Base-by-base conservation (phyloP, 2,888 invertebrate species). In the Trissolcus brochymenae region DNA sequence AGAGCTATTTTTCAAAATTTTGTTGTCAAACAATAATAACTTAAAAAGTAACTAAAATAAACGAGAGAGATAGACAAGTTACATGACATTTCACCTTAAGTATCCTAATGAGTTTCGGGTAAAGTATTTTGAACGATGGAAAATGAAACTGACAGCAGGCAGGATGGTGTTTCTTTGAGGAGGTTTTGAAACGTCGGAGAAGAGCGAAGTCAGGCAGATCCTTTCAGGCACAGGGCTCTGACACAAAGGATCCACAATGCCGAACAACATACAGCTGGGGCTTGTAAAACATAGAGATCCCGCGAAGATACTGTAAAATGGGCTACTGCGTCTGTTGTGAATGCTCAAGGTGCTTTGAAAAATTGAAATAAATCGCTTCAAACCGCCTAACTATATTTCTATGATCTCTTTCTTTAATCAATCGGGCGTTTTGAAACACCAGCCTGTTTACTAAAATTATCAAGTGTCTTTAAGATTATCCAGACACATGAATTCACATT, bases 261-360 rank as follows among this genome's bases (percentile, higher is more conserved):
- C 74, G 79, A 79, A 81, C 82, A 81, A 82, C 83, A 82, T 81
- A 84, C 87, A 87, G 87, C 86, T 87, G 88, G 83, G 88, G 83
- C 85, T 86, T 87, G 85, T 88, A 87, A 88, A 88, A 88, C 88
- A 88, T 82, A 84, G 84, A 86, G 86, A 87, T 87, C 84, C 85
- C 81, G 87, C 84, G 76, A 79, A 80, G 79, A 80, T 81, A 82
- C 79, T 76, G 75, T 75, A 76, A 60, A 64, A 54, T 65, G 65
- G 72, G 72, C 79, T 79, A 79, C 79, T 73, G 79, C 76, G 80
- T 76, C 75, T 75, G 77, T 79, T 73, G 74, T 78, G 65, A 72
- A 71, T 76, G 53, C 74, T 76, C 75, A 65, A 74, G 77, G 76
- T 79, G 78, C 77, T 80, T 80, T 73, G 60, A 79, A 70, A 77